A percentile compares a stretch with the other conserved stretches of the same genome.
phyloP scores from a whole-genome alignment of 2,113 vertebrate species.

The Meles meles region DNA sequence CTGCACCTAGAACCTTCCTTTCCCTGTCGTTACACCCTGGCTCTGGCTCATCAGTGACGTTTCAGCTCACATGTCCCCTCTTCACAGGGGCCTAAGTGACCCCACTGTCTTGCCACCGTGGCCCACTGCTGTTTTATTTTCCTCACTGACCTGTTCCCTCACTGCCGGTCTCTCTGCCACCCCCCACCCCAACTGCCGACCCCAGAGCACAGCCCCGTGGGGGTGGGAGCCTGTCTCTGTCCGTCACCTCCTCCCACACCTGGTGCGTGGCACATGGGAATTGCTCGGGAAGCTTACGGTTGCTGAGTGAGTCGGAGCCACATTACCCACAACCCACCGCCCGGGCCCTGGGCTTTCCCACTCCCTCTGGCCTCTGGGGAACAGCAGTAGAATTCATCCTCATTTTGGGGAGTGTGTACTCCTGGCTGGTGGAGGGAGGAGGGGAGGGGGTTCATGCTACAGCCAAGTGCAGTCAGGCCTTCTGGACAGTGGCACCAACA shows the following conservation, averaged over 20 bases:
- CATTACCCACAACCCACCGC: too few relatives aligned
- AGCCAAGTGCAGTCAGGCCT: not conserved
- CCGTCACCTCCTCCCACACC: accelerated
- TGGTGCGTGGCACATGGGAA: not conserved
- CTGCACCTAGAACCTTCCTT: not conserved
- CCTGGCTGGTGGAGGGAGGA: not conserved
- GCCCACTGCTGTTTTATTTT: not conserved
- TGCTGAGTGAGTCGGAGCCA: not conserved
- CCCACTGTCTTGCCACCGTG: not conserved
- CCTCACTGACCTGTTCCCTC: not conserved
- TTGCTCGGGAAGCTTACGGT: not conserved
- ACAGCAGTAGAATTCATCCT: not conserved
- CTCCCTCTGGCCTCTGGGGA: not conserved
- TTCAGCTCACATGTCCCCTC: not conserved
- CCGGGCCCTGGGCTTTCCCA: not conserved
- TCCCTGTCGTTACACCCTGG: too few relatives aligned
- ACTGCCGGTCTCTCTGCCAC: too few relatives aligned
- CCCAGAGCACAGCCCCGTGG: accelerated
- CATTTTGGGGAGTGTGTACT: not conserved
- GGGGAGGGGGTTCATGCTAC: accelerated
- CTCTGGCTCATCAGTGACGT: accelerated
- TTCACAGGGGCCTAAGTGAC: not conserved
- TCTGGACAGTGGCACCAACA: not conserved
- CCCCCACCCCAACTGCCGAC: accelerated
- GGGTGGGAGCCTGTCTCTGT: not conserved